A percentile compares a stretch with the other conserved stretches of the same genome.
These are phyloP conservation scores for Coracopsis vasa DNA, from an alignment of 2,113 vertebrate genomes.

Conservation along the genomic window DNA sequence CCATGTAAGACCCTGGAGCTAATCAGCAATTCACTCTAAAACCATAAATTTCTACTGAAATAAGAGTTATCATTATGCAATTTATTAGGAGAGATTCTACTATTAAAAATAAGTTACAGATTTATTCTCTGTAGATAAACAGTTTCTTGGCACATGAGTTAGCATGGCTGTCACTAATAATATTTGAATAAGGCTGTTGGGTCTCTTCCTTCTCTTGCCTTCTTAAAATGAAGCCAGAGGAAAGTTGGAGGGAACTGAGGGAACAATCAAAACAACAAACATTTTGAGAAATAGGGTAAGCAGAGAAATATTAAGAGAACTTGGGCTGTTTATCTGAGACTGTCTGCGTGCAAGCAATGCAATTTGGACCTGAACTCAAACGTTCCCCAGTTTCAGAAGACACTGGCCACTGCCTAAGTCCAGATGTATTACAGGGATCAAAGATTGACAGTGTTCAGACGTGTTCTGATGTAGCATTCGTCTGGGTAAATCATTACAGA, in stretches of 20 bases:
- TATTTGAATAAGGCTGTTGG: background rate
- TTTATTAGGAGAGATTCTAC: background rate
- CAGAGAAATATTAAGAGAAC: slow-evolving; percentile 12
- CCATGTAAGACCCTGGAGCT: background rate
- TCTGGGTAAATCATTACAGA: slow-evolving; percentile 16
- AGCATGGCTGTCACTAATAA: background rate
- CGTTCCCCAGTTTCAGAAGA: background rate
- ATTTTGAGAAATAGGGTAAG: slow-evolving; percentile 30
- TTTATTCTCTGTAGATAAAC: slow-evolving; percentile 6
- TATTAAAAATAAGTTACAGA: slow-evolving; percentile 3
- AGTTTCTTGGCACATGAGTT: slow-evolving; percentile 5
- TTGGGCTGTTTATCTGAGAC: slow-evolving; percentile 4
- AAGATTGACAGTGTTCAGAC: background rate
- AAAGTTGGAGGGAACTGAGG: slow-evolving; percentile 47
- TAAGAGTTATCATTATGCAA: background rate
- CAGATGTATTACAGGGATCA: slow-evolving; percentile 40
- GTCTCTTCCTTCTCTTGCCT: background rate
- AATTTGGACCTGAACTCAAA: background rate
- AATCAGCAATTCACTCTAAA: background rate
- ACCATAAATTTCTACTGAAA: background rate
- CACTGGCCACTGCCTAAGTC: slow-evolving; percentile 1
- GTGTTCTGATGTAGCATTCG: background rate
- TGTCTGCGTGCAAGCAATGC: background rate
- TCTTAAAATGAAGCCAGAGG: slow-evolving; percentile 5
- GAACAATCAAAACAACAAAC: slow-evolving; percentile 45